Conservation (phyloP, 2,888 invertebrate species). For the Dexiosoma caninum region DNA sequence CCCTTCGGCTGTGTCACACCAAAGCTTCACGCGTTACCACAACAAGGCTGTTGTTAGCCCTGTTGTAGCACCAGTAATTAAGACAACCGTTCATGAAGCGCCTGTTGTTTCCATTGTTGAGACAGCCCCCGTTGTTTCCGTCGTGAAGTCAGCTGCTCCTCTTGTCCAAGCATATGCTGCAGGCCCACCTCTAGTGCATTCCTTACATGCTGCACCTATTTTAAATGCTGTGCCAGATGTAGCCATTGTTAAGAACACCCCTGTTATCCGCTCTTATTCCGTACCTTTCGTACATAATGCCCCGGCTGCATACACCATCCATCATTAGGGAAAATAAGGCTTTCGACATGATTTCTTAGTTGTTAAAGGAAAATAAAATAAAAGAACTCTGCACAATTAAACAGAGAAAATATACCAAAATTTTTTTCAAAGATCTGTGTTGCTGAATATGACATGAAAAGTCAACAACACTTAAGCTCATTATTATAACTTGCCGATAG, state of each 20-base stretch:
- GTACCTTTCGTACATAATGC: not conserved
- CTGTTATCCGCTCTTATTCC: constrained; percentile 5
- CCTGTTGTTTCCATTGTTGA: constrained; percentile 70
- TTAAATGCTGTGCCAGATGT: constrained; percentile 51
- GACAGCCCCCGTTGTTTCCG: constrained; percentile 26
- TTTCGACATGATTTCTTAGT: not conserved
- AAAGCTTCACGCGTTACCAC: constrained; percentile 79
- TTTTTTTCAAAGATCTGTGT: no score
- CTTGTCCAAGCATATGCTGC: constrained; percentile 22
- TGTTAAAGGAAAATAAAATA: not conserved
- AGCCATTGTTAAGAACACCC: constrained; percentile 54
- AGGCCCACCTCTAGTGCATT: constrained; percentile 31
- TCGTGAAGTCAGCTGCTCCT: no score
- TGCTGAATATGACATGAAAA: no score
- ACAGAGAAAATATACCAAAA: no score
- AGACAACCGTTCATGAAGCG: constrained; percentile 61
- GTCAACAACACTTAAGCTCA: no score
- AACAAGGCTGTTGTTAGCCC: constrained; percentile 76
- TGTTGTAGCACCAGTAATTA: constrained; percentile 47
- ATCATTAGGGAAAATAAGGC: not conserved
- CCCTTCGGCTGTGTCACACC: constrained; percentile 79
- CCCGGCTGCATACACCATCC: not conserved
- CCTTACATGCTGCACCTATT: constrained; percentile 32
- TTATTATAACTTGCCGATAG: no score
- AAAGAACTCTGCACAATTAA: no score